phyloP scores from a whole-genome alignment of 2,888 invertebrate species.

The Hesperia comma region DNA sequence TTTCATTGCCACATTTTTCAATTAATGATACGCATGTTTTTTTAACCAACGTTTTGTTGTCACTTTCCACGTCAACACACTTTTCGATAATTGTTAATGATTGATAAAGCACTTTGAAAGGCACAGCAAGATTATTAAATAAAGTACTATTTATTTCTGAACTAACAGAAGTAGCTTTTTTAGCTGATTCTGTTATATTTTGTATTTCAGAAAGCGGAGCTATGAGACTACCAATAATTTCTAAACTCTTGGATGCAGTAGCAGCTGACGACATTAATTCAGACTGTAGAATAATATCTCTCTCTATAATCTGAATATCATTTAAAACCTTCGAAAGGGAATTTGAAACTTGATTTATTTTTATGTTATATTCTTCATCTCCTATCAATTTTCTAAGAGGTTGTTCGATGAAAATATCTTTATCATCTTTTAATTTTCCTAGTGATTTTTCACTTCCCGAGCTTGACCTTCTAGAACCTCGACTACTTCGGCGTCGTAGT shows the following conservation, averaged over 20 bases:
- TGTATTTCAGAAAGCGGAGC: slow-evolving; percentile 86
- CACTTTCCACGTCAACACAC: slow-evolving; percentile 87
- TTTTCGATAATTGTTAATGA: slow-evolving; percentile 87
- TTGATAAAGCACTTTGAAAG: slow-evolving; percentile 86
- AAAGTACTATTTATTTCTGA: slow-evolving; percentile 77
- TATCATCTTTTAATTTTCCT: slow-evolving; percentile 64
- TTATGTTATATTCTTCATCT: slow-evolving; percentile 58
- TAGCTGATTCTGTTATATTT: slow-evolving; percentile 82
- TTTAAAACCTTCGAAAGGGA: slow-evolving; percentile 78
- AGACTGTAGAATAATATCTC: slow-evolving; percentile 86
- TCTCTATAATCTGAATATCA: slow-evolving; percentile 85
- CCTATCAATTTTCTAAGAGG: slow-evolving; percentile 42
- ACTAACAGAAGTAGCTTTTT: slow-evolving; percentile 67
- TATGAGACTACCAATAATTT: slow-evolving; percentile 85
- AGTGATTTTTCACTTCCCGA: slow-evolving; percentile 80
- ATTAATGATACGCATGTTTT: slow-evolving; percentile 87
- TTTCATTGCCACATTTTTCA: slow-evolving; percentile 82
- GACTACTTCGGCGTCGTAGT: slow-evolving; percentile 70
- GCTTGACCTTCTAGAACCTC: slow-evolving; percentile 72
- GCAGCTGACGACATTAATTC: slow-evolving; percentile 87
- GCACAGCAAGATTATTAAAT: slow-evolving; percentile 82
- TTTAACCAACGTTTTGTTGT: slow-evolving; percentile 87
- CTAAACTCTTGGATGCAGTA: slow-evolving; percentile 86
- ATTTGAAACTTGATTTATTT: slow-evolving; percentile 55
- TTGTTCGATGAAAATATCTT: slow-evolving; percentile 34